phyloP scores from a whole-genome alignment of 2,888 invertebrate genomes.

The Caenorhabditis sp. region DNA sequence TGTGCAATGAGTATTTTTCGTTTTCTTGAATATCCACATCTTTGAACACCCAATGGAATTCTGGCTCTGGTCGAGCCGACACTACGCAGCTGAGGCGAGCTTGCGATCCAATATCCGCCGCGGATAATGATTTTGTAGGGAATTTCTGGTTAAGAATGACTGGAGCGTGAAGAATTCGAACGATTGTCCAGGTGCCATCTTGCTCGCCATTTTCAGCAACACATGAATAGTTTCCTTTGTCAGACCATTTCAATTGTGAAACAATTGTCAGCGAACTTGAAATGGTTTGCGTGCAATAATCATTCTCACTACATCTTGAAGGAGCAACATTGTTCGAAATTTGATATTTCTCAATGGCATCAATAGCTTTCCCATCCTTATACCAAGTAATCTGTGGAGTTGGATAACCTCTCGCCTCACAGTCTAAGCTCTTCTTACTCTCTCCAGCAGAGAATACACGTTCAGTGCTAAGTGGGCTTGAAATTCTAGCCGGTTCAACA shows the following conservation, averaged over 20 bases:
- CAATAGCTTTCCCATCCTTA: constrained; percentile 58
- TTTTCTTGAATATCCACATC: constrained; percentile 44
- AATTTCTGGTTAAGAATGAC: constrained; percentile 62
- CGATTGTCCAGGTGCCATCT: constrained; percentile 49
- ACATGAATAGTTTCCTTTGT: constrained; percentile 93
- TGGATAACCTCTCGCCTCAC: constrained; percentile 67
- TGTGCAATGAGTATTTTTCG: constrained; percentile 45
- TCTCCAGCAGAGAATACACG: constrained; percentile 56
- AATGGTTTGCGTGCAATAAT: constrained; percentile 52
- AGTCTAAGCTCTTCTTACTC: constrained; percentile 49
- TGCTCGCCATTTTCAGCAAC: constrained; percentile 81
- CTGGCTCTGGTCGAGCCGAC: constrained; percentile 66
- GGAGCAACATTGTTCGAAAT: constrained; percentile 11
- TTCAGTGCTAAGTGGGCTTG: constrained; percentile 55
- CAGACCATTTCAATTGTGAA: constrained; percentile 80
- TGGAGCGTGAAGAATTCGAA: constrained; percentile 62
- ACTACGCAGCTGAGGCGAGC: constrained; percentile 53
- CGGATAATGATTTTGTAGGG: constrained; percentile 55
- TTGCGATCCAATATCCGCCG: constrained; percentile 57
- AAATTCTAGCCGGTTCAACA: constrained; percentile 62
- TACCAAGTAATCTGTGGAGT: constrained; percentile 61
- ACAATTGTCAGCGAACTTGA: constrained; percentile 50
- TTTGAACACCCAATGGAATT: constrained; percentile 62
- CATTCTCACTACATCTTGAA: constrained; percentile 49
- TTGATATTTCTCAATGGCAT: constrained; percentile 13